Base-by-base conservation (phyloP, 2,113 vertebrate species). In the Coreoperca whiteheadi region DNA sequence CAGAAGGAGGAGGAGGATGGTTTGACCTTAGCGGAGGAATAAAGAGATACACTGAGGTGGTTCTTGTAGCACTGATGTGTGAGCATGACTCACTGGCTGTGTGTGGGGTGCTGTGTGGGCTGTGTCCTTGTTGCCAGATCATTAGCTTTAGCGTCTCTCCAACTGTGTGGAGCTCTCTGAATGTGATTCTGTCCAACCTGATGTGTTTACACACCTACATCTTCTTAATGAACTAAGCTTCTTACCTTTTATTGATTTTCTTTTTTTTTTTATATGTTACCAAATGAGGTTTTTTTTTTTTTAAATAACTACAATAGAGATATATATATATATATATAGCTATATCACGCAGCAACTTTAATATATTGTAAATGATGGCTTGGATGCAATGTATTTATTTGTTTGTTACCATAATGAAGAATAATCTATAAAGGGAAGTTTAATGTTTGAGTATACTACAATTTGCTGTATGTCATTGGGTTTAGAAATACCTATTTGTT, bases 301-400 rank as follows among this genome's bases (percentile, higher is more conserved):
- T 88, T 14, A 30, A 91, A 89, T 90, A 87, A 91, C 87, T 91
- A 89, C 89, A 92, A 89, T 93, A 94, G 88, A 94, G 72, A 93
- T 86, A 85, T 85, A 93, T 87, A 39, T 39, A 41, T 41, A 41
- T 41, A 39, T 39, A 41, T 46, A 94, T 81, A 94, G 69, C 83
- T 95, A 95, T 94, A 95, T 95, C 89, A 93, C 85, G 93, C 95
- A 94, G 94, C 93, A 79, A 94, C 91, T 94, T 95, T 96, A 96
- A 96, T 95, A 95, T 96, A 96, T 95, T 96, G 93, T 95, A 95
- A 95, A 95, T 93, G 91, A 94, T 92, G 90, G 95, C 94, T 96
- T 96, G 91, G 89, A 96, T 95, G 94, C 95, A 94, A 95, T 92
- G 94, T 96, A 95, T 96, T 95, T 96, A 95, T 96, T 94, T 95